Evolutionary conservation across 2,888 invertebrate genomes (phyloP).

Genomic region (Teleogryllus oceanicus): DNA sequence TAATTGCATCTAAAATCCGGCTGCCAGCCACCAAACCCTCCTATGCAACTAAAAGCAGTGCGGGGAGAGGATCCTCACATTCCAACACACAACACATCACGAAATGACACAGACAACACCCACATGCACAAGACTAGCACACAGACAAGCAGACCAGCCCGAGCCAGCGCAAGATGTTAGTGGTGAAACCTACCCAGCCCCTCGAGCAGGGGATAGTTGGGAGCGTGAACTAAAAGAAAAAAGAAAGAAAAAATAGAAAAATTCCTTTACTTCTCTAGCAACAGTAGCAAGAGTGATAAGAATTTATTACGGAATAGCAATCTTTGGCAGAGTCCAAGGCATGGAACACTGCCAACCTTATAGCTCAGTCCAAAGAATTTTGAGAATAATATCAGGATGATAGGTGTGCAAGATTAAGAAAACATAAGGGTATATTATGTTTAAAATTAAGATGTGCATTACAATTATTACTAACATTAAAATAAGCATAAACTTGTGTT

Average conservation of each 20-base stretch:
- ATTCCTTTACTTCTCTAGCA: constrained; percentile 12
- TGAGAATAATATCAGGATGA: no score
- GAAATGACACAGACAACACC: not conserved
- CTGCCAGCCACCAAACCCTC: not conserved
- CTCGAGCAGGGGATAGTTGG: constrained; percentile 60
- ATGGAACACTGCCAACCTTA: no score
- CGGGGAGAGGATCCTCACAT: not conserved
- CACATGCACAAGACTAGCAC: constrained; percentile 5
- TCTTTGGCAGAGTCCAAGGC: no score
- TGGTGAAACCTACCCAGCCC: constrained; percentile 54
- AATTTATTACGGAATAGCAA: no score
- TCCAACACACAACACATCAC: not conserved
- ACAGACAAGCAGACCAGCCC: constrained; percentile 28
- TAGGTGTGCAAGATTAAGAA: no score
- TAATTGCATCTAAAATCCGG: no score
- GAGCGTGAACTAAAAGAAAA: constrained; percentile 55
- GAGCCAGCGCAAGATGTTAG: constrained; percentile 23
- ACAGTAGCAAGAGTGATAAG: no score
- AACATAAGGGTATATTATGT: no score
- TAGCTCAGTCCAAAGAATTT: no score
- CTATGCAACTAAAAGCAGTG: not conserved
- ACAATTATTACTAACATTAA: no score
- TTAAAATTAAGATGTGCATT: no score
- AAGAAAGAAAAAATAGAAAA: constrained; percentile 26
- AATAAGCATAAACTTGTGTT: no score